Conservation (phyloP, 2,888 invertebrate species). For the Tetrapedia diversipes region DNA sequence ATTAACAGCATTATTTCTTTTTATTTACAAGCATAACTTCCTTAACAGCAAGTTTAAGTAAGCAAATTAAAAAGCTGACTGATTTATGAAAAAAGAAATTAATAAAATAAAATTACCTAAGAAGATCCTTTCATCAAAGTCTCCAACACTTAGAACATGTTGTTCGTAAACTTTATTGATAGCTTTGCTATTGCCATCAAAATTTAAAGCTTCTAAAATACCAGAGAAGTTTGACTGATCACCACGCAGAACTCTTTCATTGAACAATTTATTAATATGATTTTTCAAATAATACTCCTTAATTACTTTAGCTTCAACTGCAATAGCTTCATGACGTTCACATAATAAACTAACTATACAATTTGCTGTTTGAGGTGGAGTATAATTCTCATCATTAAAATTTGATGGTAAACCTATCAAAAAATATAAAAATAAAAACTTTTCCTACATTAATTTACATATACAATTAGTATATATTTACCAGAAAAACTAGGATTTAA, state of each 20-base stretch:
- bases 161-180: slow-evolving; percentile 95
- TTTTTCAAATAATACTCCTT: slow-evolving; percentile 94
- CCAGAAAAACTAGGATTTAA: slow-evolving; percentile 93
- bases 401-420: slow-evolving; percentile 88
- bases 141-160: slow-evolving; percentile 94
- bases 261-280: slow-evolving; percentile 89
- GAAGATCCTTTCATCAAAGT: slow-evolving; percentile 98
- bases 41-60: neutral
- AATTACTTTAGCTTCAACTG: slow-evolving; percentile 95
- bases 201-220: slow-evolving; percentile 90
- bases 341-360: slow-evolving; percentile 94
- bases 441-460: neutral
- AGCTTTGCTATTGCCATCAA: slow-evolving; percentile 93
- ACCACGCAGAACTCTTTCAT: slow-evolving; percentile 89
- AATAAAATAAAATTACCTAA: slow-evolving; percentile 84
- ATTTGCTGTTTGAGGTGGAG: slow-evolving; percentile 87
- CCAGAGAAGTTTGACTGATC: slow-evolving; percentile 88
- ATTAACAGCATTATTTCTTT: slow-evolving; percentile 2
- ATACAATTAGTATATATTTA: slow-evolving; percentile 77
- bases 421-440: slow-evolving; percentile 13
- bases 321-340: slow-evolving; percentile 90
- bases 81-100: neutral
- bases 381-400: slow-evolving; percentile 86
- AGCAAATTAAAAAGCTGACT: slow-evolving; percentile 16
- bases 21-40: slow-evolving; percentile 29